Evolutionary conservation across 2,797 vertebrate genomes (phyloP).

Genomic region (Orestias chungarensis): DNA sequence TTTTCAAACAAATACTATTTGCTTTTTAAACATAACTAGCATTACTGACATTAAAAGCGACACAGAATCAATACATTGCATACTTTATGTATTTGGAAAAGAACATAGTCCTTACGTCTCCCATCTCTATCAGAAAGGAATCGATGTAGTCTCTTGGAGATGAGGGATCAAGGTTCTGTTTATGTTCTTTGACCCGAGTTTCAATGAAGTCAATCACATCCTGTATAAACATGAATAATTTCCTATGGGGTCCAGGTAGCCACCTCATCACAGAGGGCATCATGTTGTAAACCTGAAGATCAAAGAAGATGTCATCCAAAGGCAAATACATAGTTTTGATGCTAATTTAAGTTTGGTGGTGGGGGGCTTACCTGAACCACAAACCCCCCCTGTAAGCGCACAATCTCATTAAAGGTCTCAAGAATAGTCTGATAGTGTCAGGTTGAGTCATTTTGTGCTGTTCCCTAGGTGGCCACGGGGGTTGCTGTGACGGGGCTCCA

Average conservation of each 20-base stretch:
- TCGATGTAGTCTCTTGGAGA: constrained; percentile 79
- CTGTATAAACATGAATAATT: constrained; percentile 25
- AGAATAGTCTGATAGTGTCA: constrained; percentile 42
- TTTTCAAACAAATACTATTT: too few species aligned
- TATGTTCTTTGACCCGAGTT: constrained; percentile 67
- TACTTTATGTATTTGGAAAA: background rate
- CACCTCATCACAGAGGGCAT: constrained; percentile 63
- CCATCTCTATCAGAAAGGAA: constrained; percentile 75
- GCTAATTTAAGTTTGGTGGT: background rate
- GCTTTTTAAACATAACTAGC: too few species aligned
- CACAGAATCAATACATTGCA: background rate
- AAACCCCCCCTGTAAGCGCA: constrained; percentile 35
- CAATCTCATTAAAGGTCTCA: constrained; percentile 12
- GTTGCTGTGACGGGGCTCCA: too few species aligned
- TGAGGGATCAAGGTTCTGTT: constrained; percentile 53
- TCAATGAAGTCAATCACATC: constrained; percentile 37
- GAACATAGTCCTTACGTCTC: constrained; percentile 60
- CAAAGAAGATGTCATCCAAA: background rate
- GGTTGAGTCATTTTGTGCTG: too few species aligned
- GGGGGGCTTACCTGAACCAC: constrained; percentile 51
- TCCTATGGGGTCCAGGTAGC: constrained; percentile 71
- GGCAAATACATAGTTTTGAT: background rate
- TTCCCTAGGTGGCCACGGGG: too few species aligned
- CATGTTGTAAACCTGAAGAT: constrained; percentile 61
- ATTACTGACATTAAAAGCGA: background rate